phyloP scores from a whole-genome alignment of 35 echinoderm and acorn worm genomes.

The Lytechinus pictus region DNA sequence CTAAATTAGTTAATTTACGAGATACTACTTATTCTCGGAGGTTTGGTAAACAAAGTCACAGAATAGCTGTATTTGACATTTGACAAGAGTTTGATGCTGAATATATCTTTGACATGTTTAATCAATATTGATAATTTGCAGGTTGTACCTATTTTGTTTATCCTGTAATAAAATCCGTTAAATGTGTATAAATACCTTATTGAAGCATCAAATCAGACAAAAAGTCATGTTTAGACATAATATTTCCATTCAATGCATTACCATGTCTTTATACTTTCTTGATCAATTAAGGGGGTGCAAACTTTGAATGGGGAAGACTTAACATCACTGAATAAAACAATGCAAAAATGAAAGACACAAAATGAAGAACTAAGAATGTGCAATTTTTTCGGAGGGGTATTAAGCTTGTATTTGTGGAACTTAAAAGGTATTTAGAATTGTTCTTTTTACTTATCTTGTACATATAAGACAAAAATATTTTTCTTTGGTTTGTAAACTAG shows the following conservation, averaged over 20 bases:
- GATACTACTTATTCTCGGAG: no score
- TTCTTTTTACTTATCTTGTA: constrained; percentile 21
- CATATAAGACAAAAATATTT: constrained; percentile 20
- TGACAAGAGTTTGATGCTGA: neutral
- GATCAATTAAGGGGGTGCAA: neutral
- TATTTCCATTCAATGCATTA: neutral
- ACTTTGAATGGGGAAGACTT: neutral
- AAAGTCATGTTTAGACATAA: neutral
- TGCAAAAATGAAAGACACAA: neutral
- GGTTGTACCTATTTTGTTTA: no score
- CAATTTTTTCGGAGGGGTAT: neutral
- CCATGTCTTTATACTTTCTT: neutral
- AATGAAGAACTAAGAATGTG: neutral
- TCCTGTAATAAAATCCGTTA: neutral
- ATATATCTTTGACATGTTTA: neutral
- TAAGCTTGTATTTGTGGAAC: neutral
- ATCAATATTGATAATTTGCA: neutral
- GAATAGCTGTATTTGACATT: neutral
- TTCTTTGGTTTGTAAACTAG: constrained; percentile 34
- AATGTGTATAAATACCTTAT: neutral
- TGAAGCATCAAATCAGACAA: neutral
- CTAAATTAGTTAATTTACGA: no score
- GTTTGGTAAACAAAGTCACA: no score
- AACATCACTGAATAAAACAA: neutral
- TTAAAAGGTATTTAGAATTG: neutral